Evolutionary conservation across 2,113 vertebrate genomes (phyloP), one percentile per base, ranked within the genome.

Genomic region (Crypturellus undulatus): DNA sequence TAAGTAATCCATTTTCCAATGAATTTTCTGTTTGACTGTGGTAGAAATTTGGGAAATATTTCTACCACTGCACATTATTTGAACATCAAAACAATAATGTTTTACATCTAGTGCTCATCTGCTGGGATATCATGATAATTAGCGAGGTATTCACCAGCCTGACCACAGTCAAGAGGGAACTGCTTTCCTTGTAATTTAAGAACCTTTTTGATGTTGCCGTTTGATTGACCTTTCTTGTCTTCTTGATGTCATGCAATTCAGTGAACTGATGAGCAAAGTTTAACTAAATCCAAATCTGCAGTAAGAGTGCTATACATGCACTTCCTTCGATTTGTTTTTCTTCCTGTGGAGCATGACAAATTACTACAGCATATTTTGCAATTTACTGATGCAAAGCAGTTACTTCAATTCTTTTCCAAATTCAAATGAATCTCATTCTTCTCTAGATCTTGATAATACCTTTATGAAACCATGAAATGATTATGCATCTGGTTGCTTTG

Each of bases 221-320:
- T 95, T 92, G 84, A 90, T 81, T 96, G 95, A 96, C 92, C 92
- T 97, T 96, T 96, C 95, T 79, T 96, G 81, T 95, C 94, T 59
- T 89, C 84, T 95, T 96, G 96, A 95, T 95, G 91, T 96, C 94
- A 96, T 0, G 0, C 19, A 15, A 95, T 58, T 49, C 92, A 95
- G 81, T 94, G 94, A 96, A 97, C 92, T 95, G 95, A 95, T 94
- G 91, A 96, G 72, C 86, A 86, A 94, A 95, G 96, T 96, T 96
- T 93, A 96, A 47, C 84, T 96, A 94, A 96, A 97, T 82, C 88
- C 94, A 90, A 84, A 92, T 88, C 51, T 72, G 42, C 68, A 73
- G 65, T 85, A 64, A 87, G 78, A 94, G 83, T 49, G 54, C 85
- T 67, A 77, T 12, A 73, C 28, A 36, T 0, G 0, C 45, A 79